phyloP scores from a whole-genome alignment of 2,888 invertebrate genomes.

The Eupeodes latifasciatus region DNA sequence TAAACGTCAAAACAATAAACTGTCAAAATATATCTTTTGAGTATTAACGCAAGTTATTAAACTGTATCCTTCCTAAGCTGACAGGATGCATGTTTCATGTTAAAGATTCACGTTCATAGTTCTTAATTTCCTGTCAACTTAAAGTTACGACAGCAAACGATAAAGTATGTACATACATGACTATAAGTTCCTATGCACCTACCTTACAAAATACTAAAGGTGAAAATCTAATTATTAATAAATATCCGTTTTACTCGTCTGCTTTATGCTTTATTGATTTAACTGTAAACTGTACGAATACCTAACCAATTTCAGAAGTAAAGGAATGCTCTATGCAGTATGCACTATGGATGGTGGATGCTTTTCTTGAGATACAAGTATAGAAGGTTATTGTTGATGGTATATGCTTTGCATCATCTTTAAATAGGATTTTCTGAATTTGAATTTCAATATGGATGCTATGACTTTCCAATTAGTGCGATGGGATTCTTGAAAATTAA shows the following conservation, averaged over 20 bases:
- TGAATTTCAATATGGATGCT: slow-evolving; percentile 19
- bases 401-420: slow-evolving; percentile 7
- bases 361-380: neutral
- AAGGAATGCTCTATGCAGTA: slow-evolving; percentile 5
- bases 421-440: slow-evolving; percentile 27
- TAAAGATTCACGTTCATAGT: neutral
- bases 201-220: neutral
- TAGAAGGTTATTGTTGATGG: neutral
- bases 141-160: neutral
- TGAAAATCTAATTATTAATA: slow-evolving; percentile 46
- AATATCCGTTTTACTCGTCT: slow-evolving; percentile 32
- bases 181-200: neutral
- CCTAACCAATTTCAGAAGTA: neutral
- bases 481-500: slow-evolving; percentile 1
- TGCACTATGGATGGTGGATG: slow-evolving; percentile 7
- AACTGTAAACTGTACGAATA: neutral
- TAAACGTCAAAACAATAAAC: slow-evolving; percentile 7
- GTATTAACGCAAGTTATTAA: slow-evolving; percentile 18
- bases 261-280: slow-evolving; percentile 26
- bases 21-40: neutral
- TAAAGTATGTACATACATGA: neutral
- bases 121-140: slow-evolving; percentile 45
- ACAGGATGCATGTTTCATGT: neutral
- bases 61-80: neutral
- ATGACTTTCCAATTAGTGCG: slow-evolving; percentile 24